phyloP scores from a whole-genome alignment of 1,140 invertebrate genomes.

The Diploscapter pachys region DNA sequence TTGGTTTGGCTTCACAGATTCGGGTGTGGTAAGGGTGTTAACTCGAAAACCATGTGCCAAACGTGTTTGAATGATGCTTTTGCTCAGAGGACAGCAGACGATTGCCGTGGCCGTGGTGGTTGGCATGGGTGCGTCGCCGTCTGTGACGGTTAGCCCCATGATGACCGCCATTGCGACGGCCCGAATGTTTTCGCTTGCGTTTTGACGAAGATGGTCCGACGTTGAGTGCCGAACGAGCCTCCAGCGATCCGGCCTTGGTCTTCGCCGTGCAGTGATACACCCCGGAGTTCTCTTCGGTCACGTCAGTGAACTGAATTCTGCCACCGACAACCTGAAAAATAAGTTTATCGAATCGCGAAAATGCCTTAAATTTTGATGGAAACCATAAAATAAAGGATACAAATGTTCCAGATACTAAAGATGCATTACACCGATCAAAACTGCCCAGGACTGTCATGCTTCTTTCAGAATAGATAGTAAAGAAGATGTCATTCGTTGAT shows the following conservation, averaged over 20 bases:
- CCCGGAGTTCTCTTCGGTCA: constrained; percentile 52
- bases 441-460: no score
- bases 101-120: background rate
- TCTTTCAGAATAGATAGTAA: no score
- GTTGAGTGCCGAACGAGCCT: constrained; percentile 47
- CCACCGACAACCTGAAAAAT: constrained; percentile 54
- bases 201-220: constrained; percentile 44
- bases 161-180: constrained; percentile 15
- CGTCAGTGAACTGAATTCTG: constrained; percentile 53
- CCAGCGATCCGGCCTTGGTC: constrained; percentile 45
- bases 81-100: no score
- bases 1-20: no score
- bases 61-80: no score
- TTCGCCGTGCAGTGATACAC: constrained; percentile 47
- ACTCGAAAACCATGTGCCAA: no score
- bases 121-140: constrained; percentile 21
- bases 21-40: no score
- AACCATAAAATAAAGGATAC: no score
- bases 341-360: background rate
- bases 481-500: no score
- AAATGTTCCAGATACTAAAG: no score
- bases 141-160: constrained; percentile 27
- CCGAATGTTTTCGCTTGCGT: constrained; percentile 54
- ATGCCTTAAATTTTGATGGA: no score
- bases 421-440: no score